Base-by-base conservation (phyloP, 2,797 vertebrate species). In the Pseudomugil tenellus region DNA sequence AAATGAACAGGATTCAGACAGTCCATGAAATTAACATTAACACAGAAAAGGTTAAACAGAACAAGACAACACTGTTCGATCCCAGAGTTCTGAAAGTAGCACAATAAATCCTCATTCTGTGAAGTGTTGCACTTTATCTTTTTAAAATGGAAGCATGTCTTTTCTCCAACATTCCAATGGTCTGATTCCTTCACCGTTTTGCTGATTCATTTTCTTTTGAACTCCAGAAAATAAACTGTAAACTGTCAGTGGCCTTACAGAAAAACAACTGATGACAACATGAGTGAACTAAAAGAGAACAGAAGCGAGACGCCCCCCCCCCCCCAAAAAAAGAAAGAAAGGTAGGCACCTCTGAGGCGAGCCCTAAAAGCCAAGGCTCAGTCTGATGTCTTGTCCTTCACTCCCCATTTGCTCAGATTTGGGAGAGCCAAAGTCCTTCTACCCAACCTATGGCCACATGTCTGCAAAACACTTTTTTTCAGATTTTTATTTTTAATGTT, bases 81-180 rank as follows among this genome's bases (percentile, higher is more conserved):
- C 97, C 97, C 97, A 97, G 96, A 98, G 97, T 96, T 97, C 95
- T 95, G 93, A 95, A 91, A 97, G 95, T 94, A 96, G 95, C 96
- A 95, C 91, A 76, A 93, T 61, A 75, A 77, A 94, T 95, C 95
- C 96, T 97, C 94, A 93, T 96, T 96, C 94, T 92, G 94, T 95
- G 94, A 96, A 95, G 93, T 94, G 92, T 90, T 87, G 84, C 84
- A 88, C 85, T 84, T 87, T 87, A 80, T 68, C 43, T 58, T 78
- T 55, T 70, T 43, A 51, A 76, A 90, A 96, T 96, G 94, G 94
- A 96, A 96, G 95, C 94, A 94, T 90, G 93, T 95, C 89, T 86
- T 74, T 56, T 85, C 77, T 80, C 56, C 80, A 81, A 92, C 92
- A 91, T 92, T 92, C 83, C 84, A 84, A 84, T 86, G 58, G 79